Evolutionary conservation across 2,797 vertebrate species (phyloP), one percentile per base, ranked within the genome.

Genomic region (Falco columbarius): DNA sequence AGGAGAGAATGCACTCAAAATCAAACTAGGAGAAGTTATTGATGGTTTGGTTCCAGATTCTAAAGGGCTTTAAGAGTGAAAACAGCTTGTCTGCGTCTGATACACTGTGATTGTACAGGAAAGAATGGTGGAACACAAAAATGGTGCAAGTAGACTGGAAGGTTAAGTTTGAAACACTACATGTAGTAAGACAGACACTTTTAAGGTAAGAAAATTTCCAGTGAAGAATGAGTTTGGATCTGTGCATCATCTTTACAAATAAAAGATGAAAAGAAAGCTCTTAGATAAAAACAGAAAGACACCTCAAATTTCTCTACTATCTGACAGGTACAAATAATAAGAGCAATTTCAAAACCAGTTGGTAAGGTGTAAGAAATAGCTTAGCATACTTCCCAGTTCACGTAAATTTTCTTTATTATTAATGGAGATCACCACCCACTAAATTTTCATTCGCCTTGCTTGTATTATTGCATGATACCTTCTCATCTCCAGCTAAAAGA

Each of bases 141-240:
- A 3, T 12, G 4, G 16, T 9, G 16, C 11, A 68, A 80, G 32
- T 23, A 73, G 27, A 61, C 20, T 17, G 32, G 34, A 74, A 74
- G 23, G 12, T 16, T 27, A 74, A 55, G 32, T 58, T 54, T 83
- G 40, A 83, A 86, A 58, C 22, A n/a, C 19, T 20, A 76, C 3
- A 56, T 0, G 1, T 56, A 38, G 65, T 24, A 51, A 54, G 1
- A 54, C 3, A 0, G 5, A 58, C 4, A 18, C 38, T 90, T 88
- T 42, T 49, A 56, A 91, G n/a, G 46, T 29, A 87, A 55, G 38
- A 82, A 77, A 56, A 76, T n/a, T 65, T 81, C 36, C 27, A 40
- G 10, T 12, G 24, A 51, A 85, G 61, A 75, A 32, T n/a, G 6
- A 73, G 17, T 36, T 84, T 74, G 38, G 10, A 89, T 65, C 46